Percentiles rank a stretch among this genome's conserved stretches.
Evolutionary conservation across 2,888 invertebrate genomes (phyloP).

Genomic region (Philereme vetulata): DNA sequence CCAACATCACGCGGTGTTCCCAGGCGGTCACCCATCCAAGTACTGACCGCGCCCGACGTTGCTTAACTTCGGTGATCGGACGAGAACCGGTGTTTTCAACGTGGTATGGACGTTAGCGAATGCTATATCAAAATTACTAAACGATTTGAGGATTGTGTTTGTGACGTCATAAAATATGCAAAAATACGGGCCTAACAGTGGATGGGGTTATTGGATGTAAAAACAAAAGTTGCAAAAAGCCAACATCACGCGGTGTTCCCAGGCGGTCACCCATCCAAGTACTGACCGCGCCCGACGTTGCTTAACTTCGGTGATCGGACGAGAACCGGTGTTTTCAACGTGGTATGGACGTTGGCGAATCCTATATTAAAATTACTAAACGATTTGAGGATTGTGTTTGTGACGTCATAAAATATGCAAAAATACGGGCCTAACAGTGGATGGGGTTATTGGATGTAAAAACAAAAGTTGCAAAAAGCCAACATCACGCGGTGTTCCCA

Average conservation of each 20-base stretch:
- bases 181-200: too few relatives aligned
- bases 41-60: slow-evolving; percentile 75
- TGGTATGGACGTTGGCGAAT: slow-evolving; percentile 62
- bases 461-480: slow-evolving; percentile 44
- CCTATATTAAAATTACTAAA: too few relatives aligned
- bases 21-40: slow-evolving; percentile 79
- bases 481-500: slow-evolving; percentile 61
- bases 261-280: slow-evolving; percentile 81
- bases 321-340: slow-evolving; percentile 69
- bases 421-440: too few relatives aligned
- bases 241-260: slow-evolving; percentile 60
- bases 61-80: slow-evolving; percentile 76
- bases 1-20: slow-evolving; percentile 53
- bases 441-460: too few relatives aligned
- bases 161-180: too few relatives aligned
- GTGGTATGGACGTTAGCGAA: slow-evolving; percentile 28
- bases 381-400: too few relatives aligned
- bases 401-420: too few relatives aligned
- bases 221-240: slow-evolving; percentile 43
- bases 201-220: too few relatives aligned
- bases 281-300: slow-evolving; percentile 79
- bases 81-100: slow-evolving; percentile 73
- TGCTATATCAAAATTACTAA: too few relatives aligned
- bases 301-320: slow-evolving; percentile 79
- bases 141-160: too few relatives aligned